phyloP scores from a whole-genome alignment of 2,888 invertebrate genomes.

The Nebria brevicollis region DNA sequence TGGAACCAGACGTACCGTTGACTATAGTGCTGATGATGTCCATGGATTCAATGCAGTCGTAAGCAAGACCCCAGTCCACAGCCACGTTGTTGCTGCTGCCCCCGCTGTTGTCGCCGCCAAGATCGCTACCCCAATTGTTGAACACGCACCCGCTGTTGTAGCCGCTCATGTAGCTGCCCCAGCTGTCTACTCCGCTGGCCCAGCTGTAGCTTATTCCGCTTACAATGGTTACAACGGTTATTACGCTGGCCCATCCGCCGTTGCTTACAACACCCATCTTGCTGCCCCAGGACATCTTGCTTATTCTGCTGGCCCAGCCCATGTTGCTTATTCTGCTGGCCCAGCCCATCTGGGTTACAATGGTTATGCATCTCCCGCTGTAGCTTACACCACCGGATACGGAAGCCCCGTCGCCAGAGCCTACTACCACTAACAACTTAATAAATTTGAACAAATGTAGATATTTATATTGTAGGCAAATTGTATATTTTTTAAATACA shows the following conservation, averaged over 20 bases:
- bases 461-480: conserved; percentile 11
- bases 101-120: conserved; percentile 61
- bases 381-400: conserved; percentile 54
- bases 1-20: conserved; percentile 72
- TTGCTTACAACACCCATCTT: conserved; percentile 14
- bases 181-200: conserved; percentile 54
- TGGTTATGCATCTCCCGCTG: conserved; percentile 24
- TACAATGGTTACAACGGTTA: conserved; percentile 7
- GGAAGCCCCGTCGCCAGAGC: conserved; percentile 49
- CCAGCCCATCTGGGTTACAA: neutral
- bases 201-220: conserved; percentile 52
- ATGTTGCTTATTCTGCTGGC: conserved; percentile 18
- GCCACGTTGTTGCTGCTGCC: conserved; percentile 55
- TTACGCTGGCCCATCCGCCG: conserved; percentile 43
- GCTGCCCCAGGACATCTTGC: conserved; percentile 41
- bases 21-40: conserved; percentile 68
- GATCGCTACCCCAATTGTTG: conserved; percentile 50
- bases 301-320: conserved; percentile 17
- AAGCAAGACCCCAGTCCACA: conserved; percentile 63
- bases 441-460: neutral
- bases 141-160: conserved; percentile 51
- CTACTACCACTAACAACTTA: conserved; percentile 15
- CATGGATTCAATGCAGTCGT: conserved; percentile 69
- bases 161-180: conserved; percentile 47
- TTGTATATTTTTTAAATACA: conserved; percentile 10